Conservation (phyloP, 2,113 vertebrate genomes). For the Paratilapia polleni region DNA sequence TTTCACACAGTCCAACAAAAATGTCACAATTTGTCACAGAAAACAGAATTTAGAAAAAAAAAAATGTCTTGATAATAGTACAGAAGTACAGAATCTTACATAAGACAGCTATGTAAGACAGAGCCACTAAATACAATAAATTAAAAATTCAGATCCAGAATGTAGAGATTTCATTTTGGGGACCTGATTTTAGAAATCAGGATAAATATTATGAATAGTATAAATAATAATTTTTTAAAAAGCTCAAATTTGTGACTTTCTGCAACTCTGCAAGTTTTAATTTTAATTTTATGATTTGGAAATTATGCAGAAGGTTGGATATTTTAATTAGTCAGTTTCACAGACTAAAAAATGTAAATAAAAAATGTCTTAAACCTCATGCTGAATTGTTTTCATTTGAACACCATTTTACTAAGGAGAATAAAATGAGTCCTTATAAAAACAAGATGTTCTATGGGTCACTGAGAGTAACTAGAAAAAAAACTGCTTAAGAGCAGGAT, state of each 20-base stretch:
- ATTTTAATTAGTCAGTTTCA: neutral
- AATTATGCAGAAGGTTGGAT: neutral
- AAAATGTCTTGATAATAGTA: slow-evolving; percentile 7
- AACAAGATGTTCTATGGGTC: neutral
- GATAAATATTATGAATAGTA: neutral
- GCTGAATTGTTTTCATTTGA: neutral
- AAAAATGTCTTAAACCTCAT: neutral
- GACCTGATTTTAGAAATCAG: neutral
- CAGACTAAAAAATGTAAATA: neutral
- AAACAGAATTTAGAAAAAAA: neutral
- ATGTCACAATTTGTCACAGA: slow-evolving; percentile 11
- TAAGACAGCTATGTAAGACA: neutral
- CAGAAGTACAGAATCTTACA: neutral
- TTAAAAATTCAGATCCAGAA: neutral
- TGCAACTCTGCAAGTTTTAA: neutral
- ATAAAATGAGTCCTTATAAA: neutral
- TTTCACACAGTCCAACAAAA: slow-evolving; percentile 15
- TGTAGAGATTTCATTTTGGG: too few relatives aligned
- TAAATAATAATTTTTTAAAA: neutral
- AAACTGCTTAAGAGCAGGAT: neutral
- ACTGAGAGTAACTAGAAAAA: neutral
- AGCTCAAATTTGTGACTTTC: neutral
- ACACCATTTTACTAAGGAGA: neutral
- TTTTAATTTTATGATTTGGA: neutral
- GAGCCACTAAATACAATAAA: neutral